phyloP scores from a whole-genome alignment of 1,140 invertebrate genomes.

The Drosophila biarmipes region DNA sequence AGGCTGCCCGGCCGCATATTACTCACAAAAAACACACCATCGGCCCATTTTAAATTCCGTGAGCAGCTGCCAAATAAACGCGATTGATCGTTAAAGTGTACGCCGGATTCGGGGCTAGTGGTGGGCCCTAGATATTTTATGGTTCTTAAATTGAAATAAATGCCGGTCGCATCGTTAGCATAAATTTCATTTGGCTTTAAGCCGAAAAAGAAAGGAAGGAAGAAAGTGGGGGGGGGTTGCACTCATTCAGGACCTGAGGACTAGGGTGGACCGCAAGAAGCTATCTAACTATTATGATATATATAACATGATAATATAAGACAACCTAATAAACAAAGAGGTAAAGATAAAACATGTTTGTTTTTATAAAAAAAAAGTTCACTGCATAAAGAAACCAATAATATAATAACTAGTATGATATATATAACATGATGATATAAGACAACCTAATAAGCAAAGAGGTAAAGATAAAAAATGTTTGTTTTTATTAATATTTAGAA shows the following conservation, averaged over 20 bases:
- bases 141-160: conserved; percentile 7
- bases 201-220: not conserved
- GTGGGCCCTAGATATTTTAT: conserved; percentile 16
- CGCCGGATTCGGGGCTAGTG: conserved; percentile 15
- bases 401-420: too few species aligned
- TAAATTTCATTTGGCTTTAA: conserved; percentile 9
- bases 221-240: not conserved
- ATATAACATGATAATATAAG: too few species aligned
- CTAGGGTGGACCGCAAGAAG: not conserved
- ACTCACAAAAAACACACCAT: conserved; percentile 55
- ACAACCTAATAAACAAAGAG: too few species aligned
- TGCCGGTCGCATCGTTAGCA: not conserved
- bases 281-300: too few species aligned
- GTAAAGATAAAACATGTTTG: too few species aligned
- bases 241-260: not conserved
- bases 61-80: conserved; percentile 64
- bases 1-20: conserved; percentile 23
- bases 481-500: too few species aligned
- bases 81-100: conserved; percentile 65
- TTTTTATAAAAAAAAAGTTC: too few species aligned
- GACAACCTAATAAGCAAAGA: too few species aligned
- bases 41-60: conserved; percentile 65
- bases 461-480: too few species aligned
- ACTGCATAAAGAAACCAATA: too few species aligned
- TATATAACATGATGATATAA: too few species aligned